Percentiles rank a stretch among this genome's conserved stretches.
Conservation (phyloP, 2,888 invertebrate genomes). For the Rutpela maculata region DNA sequence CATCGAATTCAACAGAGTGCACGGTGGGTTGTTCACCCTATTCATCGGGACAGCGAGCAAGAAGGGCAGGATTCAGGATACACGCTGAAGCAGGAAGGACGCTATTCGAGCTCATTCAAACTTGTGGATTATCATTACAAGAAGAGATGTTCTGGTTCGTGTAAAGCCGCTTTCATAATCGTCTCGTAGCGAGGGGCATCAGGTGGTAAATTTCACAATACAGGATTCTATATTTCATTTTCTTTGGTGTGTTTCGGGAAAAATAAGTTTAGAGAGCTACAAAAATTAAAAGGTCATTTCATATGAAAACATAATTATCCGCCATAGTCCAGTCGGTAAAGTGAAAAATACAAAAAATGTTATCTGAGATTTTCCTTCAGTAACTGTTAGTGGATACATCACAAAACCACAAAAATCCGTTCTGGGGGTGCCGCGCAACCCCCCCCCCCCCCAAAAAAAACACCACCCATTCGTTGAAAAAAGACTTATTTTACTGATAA, state of each 20-base stretch:
- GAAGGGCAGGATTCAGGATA: not conserved
- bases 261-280: no score
- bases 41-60: not conserved
- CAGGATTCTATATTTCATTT: not conserved
- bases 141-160: not conserved
- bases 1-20: not conserved
- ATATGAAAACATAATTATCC: no score
- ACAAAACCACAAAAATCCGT: no score
- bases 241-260: not conserved
- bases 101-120: slow-evolving; percentile 2
- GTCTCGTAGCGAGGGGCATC: not conserved
- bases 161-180: not conserved
- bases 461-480: no score
- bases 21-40: not conserved
- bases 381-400: no score
- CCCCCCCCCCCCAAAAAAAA: no score
- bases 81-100: not conserved
- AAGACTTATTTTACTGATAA: no score
- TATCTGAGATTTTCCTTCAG: no score
- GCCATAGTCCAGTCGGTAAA: no score
- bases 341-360: no score
- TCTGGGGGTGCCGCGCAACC: no score
- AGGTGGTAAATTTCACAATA: not conserved
- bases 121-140: not conserved
- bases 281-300: no score